A percentile compares a stretch with the other conserved stretches of the same genome.
These are phyloP conservation scores for Neogale vison DNA, from an alignment of 2,113 vertebrate genomes.

Conservation along the genomic window DNA sequence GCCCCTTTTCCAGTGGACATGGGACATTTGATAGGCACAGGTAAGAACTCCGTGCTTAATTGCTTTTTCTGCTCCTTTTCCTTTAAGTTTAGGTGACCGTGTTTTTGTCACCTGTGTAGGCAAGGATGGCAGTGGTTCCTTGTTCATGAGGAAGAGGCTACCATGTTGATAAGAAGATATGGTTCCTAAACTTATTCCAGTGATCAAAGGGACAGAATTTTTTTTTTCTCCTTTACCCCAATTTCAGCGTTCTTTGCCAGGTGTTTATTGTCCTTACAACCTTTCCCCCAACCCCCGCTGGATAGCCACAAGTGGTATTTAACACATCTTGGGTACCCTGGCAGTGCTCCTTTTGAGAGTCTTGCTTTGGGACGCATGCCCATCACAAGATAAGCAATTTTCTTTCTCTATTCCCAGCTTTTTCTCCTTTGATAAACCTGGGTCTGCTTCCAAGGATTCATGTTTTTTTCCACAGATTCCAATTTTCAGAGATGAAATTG, in stretches of 20 bases:
- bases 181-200: background rate
- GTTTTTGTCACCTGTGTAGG: background rate
- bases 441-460: background rate
- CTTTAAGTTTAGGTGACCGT: background rate
- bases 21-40: background rate
- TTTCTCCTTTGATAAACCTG: background rate
- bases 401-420: background rate
- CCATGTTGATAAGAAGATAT: background rate
- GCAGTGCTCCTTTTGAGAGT: background rate
- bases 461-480: background rate
- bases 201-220: background rate
- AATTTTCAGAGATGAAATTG: background rate
- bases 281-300: background rate
- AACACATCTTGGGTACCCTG: background rate
- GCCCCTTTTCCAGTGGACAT: background rate
- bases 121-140: background rate
- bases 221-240: background rate
- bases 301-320: background rate
- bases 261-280: background rate
- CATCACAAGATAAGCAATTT: background rate
- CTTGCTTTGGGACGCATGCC: background rate
- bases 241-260: background rate
- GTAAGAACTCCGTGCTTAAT: background rate
- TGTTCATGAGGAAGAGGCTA: background rate
- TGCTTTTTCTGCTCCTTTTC: background rate